Base-by-base conservation (phyloP, 2,888 invertebrate genomes). In the Eupithecia pulchellata region DNA sequence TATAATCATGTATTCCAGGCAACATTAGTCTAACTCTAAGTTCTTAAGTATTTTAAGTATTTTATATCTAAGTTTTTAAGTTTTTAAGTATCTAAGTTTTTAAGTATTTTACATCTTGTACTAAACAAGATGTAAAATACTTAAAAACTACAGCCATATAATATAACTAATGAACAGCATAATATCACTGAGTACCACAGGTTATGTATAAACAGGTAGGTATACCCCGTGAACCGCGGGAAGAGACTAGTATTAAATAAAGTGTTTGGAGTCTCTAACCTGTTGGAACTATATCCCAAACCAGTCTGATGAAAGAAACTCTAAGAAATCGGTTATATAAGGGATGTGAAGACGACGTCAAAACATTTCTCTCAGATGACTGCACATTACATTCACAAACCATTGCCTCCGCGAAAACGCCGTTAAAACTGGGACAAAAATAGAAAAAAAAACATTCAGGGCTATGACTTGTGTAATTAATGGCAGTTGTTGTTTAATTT, bases 371-470 rank as follows among this genome's bases (percentile, higher is more conserved):
- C 84, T 84, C 91, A 82, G 80, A 78, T 83, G 86, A 89, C 84
- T 90, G 88, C 84, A 86, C 89, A 81, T 83, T 88, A 85, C 82
- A 84, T 76, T 80, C 77, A 81, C 91, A 82, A 88, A 78, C 89
- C 92, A 93, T 93, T 93, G 88, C 85, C 80, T 83, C 75, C 79
- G 79, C 75, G 79, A 86, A 83, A 81, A 76, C 80, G 81, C 81
- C 79, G 77, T 89, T 86, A 87, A 86, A 80, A 75, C 79, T 78
- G 79, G 82, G 76, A 85, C 84, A 86, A 88, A 89, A 88, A 88
- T 85, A 86, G 81, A 82, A 73, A 82, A 39, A n/a, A 74, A 79
- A 74, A 74, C 76, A 68, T 81, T 80, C 79, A 75, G 75, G 84
- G 85, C 86, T 84, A 81, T 72, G 63, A 89, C 90, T 90, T 88